These are phyloP conservation scores for Perizoma affinitatum DNA, from an alignment of 2,888 invertebrate genomes.

Conservation along the genomic window DNA sequence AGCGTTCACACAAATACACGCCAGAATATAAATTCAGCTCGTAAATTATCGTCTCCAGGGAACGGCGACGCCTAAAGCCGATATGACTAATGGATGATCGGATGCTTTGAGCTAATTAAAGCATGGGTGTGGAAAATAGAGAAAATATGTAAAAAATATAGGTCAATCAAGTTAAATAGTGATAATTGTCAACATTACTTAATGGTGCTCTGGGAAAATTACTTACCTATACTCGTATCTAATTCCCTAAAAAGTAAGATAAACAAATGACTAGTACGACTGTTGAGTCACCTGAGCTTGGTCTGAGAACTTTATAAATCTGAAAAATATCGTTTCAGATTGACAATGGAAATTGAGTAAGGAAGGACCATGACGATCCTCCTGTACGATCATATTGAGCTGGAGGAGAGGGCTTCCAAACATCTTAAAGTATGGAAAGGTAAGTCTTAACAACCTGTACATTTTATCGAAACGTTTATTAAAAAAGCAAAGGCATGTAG, in stretches of 20 bases:
- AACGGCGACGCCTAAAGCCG: conserved; percentile 31
- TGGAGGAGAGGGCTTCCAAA: conserved; percentile 68
- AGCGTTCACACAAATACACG: conserved; percentile 23
- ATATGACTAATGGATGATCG: conserved; percentile 38
- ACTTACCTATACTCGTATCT: too few relatives aligned
- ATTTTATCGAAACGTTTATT: too few relatives aligned
- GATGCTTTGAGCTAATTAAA: conserved; percentile 35
- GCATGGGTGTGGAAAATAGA: conserved; percentile 22
- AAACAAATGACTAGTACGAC: too few relatives aligned
- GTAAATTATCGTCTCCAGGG: conserved; percentile 34
- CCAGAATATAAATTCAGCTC: conserved; percentile 28
- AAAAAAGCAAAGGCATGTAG: too few relatives aligned
- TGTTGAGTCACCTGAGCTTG: too few relatives aligned
- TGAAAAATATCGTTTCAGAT: conserved; percentile 48
- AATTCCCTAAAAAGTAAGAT: too few relatives aligned
- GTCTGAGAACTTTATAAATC: too few relatives aligned
- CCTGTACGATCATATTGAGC: conserved; percentile 65
- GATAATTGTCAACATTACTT: too few relatives aligned
- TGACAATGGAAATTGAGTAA: conserved; percentile 45
- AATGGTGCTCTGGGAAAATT: too few relatives aligned
- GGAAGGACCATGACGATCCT: conserved; percentile 68
- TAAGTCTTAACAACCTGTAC: conserved; percentile 33
- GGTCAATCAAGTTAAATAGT: too few relatives aligned
- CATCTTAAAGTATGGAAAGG: conserved; percentile 75
- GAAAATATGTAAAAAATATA: neutral